Percentiles rank a stretch among this genome's conserved stretches.
These are phyloP conservation scores for Poliocrania exsul DNA, from an alignment of 2,797 vertebrate species.

Conservation along the genomic window DNA sequence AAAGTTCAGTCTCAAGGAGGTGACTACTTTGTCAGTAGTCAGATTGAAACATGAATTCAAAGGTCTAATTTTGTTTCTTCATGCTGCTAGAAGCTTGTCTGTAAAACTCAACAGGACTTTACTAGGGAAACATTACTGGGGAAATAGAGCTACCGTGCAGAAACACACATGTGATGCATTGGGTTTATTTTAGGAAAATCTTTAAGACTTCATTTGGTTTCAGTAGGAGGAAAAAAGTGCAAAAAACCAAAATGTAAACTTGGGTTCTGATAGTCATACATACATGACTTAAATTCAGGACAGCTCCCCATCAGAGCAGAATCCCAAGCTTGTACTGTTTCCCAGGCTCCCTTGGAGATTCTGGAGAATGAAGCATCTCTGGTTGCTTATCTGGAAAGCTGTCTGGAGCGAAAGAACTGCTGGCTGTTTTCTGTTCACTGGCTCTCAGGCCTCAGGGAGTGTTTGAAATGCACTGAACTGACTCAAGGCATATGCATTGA, in stretches of 20 bases:
- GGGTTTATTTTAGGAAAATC: not conserved
- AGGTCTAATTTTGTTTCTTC: not conserved
- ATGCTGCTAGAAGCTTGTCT: not conserved
- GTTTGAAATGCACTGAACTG: not conserved
- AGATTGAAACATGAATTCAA: not conserved
- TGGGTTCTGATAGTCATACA: not conserved
- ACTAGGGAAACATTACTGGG: not conserved
- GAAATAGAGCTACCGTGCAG: not conserved
- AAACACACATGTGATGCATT: not conserved
- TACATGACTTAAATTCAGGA: not conserved
- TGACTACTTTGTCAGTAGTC: not conserved
- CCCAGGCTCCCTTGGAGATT: not conserved
- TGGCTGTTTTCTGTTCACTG: not conserved
- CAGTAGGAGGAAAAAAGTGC: rapidly evolving
- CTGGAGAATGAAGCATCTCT: not conserved
- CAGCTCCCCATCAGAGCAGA: not conserved
- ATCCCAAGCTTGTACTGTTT: not conserved
- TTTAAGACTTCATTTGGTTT: not conserved
- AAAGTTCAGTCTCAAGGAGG: not conserved
- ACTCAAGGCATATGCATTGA: not conserved
- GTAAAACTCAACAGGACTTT: not conserved
- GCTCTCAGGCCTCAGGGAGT: not conserved
- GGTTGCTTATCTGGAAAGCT: not conserved
- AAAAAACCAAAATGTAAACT: not conserved
- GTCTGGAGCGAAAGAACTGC: rapidly evolving